These are phyloP conservation scores for Drosophila ercepeae DNA, from an alignment of 1,140 invertebrate genomes.

Conservation along the genomic window DNA sequence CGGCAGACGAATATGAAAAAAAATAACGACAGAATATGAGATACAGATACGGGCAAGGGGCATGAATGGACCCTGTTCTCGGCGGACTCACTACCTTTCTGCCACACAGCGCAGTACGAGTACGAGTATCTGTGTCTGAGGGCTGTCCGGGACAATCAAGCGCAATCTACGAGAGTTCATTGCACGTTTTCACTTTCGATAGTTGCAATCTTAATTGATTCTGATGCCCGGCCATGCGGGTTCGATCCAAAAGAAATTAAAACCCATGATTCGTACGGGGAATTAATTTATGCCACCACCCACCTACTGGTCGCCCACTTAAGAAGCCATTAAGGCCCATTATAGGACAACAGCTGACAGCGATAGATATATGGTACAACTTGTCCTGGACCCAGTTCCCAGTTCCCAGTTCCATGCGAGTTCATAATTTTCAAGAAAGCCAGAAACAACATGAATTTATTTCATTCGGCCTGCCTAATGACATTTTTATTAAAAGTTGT, in stretches of 20 bases:
- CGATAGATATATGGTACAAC: neutral
- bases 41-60: slow-evolving; percentile 17
- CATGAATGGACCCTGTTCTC: slow-evolving; percentile 36
- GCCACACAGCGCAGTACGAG: no score
- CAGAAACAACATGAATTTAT: slow-evolving; percentile 58
- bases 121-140: slow-evolving; percentile 41
- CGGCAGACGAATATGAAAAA: slow-evolving; percentile 32
- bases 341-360: slow-evolving; percentile 38
- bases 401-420: neutral
- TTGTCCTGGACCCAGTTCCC: neutral
- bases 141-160: slow-evolving; percentile 54
- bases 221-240: slow-evolving; percentile 49
- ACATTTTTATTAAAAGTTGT: slow-evolving; percentile 76
- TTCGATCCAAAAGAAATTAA: slow-evolving; percentile 25
- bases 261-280: neutral
- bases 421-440: slow-evolving; percentile 65
- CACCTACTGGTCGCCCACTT: slow-evolving; percentile 46
- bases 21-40: slow-evolving; percentile 9
- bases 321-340: slow-evolving; percentile 64
- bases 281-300: neutral
- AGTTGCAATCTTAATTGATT: slow-evolving; percentile 72
- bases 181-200: slow-evolving; percentile 75
- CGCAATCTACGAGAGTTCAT: slow-evolving; percentile 68
- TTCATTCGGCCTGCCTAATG: slow-evolving; percentile 55
- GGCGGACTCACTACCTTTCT: slow-evolving; percentile 10